A percentile compares a stretch with the other conserved stretches of the same genome.
phyloP scores from a whole-genome alignment of 1,140 invertebrate genomes.

The Drosophila kepulauana region DNA sequence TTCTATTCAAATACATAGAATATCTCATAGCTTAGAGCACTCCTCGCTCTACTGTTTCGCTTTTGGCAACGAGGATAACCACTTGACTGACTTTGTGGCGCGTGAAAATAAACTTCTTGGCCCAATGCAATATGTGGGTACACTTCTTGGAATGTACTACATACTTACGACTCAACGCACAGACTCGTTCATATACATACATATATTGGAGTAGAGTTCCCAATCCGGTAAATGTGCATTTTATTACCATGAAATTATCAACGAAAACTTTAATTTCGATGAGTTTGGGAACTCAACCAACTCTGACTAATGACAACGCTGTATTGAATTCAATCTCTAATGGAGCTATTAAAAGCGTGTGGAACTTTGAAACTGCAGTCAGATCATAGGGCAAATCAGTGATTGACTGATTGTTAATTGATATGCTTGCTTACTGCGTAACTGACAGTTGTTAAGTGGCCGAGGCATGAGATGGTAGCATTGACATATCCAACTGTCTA shows the following conservation, averaged over 20 bases:
- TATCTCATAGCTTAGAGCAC: too few relatives aligned
- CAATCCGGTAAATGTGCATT: conserved; percentile 1
- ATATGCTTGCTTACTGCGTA: neutral
- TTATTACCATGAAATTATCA: conserved; percentile 10
- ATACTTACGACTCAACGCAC: too few relatives aligned
- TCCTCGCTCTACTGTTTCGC: neutral
- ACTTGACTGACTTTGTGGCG: conserved; percentile 49
- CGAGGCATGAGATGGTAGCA: neutral
- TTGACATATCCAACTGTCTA: conserved; percentile 14
- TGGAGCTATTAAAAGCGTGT: neutral
- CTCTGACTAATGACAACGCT: neutral
- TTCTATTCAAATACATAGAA: too few relatives aligned
- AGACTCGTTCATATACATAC: neutral
- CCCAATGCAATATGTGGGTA: conserved; percentile 16
- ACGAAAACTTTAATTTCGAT: conserved; percentile 9
- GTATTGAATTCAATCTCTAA: neutral
- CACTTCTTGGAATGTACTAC: neutral
- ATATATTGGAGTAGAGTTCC: neutral
- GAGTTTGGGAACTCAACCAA: neutral
- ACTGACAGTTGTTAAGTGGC: conserved; percentile 5
- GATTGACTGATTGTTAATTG: conserved; percentile 21
- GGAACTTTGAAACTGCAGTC: too few relatives aligned
- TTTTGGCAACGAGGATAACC: conserved; percentile 23
- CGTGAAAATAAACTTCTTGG: conserved; percentile 38
- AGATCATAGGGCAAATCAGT: neutral